Evolutionary conservation across 1,140 invertebrate genomes (phyloP).

Genomic region (Rhyacophila brunnea): DNA sequence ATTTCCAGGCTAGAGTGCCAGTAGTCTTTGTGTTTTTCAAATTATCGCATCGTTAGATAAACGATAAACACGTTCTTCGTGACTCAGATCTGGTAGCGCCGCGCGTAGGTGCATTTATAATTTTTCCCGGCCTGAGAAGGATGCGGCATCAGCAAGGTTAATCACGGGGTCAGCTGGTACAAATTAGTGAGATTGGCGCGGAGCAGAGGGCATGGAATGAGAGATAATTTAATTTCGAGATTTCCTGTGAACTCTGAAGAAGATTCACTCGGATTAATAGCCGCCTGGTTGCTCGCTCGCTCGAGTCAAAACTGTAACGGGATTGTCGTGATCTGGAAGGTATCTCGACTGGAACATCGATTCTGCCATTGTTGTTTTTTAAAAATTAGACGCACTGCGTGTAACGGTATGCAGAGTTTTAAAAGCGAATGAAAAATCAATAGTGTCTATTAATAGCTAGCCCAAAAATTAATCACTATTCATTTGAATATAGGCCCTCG

Average conservation of each 20-base stretch:
- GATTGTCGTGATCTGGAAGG: conserved; percentile 15
- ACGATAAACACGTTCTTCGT: neutral
- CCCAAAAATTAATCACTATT: too few relatives aligned
- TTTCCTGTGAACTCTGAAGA: conserved; percentile 25
- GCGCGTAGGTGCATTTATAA: conserved; percentile 30
- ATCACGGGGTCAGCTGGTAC: conserved; percentile 32
- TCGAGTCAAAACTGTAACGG: conserved; percentile 16
- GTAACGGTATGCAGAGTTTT: conserved; percentile 8
- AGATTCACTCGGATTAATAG: conserved; percentile 4
- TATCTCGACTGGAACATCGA: conserved; percentile 27
- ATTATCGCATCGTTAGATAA: neutral
- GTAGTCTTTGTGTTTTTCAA: conserved; percentile 9
- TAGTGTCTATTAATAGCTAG: too few relatives aligned
- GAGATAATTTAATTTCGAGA: conserved; percentile 23
- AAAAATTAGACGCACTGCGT: neutral
- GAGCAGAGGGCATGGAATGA: conserved; percentile 24
- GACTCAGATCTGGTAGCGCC: neutral
- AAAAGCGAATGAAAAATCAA: too few relatives aligned
- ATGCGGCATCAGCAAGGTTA: conserved; percentile 24
- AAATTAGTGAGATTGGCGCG: conserved; percentile 24
- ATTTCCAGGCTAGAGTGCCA: conserved; percentile 27
- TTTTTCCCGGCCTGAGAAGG: conserved; percentile 5
- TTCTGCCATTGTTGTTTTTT: conserved; percentile 20
- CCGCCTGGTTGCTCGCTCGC: neutral
- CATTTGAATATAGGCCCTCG: too few relatives aligned